phyloP scores from a whole-genome alignment of 1,140 invertebrate genomes.

The Pogonomyrmex californicus region DNA sequence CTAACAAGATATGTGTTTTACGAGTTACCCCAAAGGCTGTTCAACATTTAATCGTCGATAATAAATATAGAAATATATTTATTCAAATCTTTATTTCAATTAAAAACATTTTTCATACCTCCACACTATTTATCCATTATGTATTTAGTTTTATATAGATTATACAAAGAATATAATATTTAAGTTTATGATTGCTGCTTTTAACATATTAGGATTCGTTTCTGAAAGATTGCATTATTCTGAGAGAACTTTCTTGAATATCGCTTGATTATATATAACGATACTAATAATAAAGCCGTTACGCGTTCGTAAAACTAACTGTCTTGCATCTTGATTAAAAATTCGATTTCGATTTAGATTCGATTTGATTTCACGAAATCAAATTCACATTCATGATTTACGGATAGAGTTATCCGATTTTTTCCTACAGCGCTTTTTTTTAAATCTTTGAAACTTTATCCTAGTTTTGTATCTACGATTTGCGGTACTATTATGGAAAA shows the following conservation, averaged over 20 bases:
- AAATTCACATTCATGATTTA: not conserved
- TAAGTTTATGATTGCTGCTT: not conserved
- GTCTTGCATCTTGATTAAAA: not conserved
- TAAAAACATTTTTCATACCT: not conserved
- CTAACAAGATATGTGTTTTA: not conserved
- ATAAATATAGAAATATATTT: not conserved
- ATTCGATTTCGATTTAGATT: too few species aligned
- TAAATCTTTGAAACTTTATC: not conserved
- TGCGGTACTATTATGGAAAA: not conserved
- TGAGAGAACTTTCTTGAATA: not conserved
- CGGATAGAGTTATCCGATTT: not conserved
- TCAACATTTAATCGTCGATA: not conserved
- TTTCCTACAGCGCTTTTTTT: not conserved
- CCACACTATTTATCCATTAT: too few species aligned
- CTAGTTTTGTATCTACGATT: not conserved
- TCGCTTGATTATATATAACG: not conserved
- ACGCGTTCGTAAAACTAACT: not conserved
- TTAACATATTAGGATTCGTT: not conserved
- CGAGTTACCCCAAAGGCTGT: too few species aligned
- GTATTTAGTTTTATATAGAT: too few species aligned
- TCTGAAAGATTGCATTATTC: not conserved
- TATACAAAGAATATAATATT: too few species aligned
- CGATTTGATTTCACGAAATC: not conserved
- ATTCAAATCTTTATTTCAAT: conserved; percentile 2
- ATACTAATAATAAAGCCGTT: not conserved